phyloP scores from a whole-genome alignment of 2,888 invertebrate genomes.

The Digitonthophagus gazella region DNA sequence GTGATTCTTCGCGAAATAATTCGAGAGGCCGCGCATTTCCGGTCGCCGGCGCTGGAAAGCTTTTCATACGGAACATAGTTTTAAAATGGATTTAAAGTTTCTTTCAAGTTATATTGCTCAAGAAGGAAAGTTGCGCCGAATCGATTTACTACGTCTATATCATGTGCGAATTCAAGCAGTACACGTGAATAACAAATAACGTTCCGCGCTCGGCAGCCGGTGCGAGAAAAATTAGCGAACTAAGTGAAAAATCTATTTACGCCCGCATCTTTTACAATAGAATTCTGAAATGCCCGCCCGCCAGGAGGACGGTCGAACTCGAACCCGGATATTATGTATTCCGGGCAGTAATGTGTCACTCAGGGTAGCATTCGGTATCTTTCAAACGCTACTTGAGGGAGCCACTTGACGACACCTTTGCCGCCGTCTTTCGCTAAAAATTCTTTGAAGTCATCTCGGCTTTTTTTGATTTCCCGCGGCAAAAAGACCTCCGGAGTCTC shows the following conservation, averaged over 20 bases:
- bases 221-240: constrained; percentile 17
- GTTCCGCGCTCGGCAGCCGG: neutral
- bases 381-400: constrained; percentile 35
- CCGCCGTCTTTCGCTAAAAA: constrained; percentile 32
- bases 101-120: constrained; percentile 28
- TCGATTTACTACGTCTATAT: constrained; percentile 30
- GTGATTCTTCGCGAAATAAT: constrained; percentile 15
- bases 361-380: constrained; percentile 36
- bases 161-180: constrained; percentile 29
- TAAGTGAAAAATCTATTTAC: constrained; percentile 18
- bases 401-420: constrained; percentile 35
- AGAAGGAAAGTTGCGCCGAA: constrained; percentile 27
- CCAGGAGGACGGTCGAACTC: constrained; percentile 21
- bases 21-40: constrained; percentile 13
- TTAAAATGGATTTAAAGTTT: constrained; percentile 30
- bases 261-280: constrained; percentile 17
- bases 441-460: constrained; percentile 28
- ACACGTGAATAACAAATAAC: constrained; percentile 22
- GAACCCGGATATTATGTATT: constrained; percentile 39
- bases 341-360: constrained; percentile 39
- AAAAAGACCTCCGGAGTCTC: constrained; percentile 6
- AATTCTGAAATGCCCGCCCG: constrained; percentile 16
- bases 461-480: constrained; percentile 20
- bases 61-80: constrained; percentile 26
- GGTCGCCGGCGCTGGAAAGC: constrained; percentile 4